Conservation (phyloP, 2,113 vertebrate genomes). For the Numida meleagris region DNA sequence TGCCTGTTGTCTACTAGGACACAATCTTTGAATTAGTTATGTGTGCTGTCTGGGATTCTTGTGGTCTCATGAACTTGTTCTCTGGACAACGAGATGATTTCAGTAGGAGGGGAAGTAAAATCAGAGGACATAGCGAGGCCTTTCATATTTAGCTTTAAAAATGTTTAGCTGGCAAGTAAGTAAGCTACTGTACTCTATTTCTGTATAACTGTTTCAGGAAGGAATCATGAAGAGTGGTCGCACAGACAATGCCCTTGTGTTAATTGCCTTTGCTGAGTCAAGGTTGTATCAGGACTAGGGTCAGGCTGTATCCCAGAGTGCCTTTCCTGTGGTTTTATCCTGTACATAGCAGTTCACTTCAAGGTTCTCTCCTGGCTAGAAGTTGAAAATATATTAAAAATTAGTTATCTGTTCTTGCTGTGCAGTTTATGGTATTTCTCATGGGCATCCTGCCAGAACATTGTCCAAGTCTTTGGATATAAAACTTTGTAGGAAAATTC, state of each 20-base stretch:
- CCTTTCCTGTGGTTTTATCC: not conserved
- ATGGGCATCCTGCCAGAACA: not conserved
- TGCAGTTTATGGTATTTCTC: not conserved
- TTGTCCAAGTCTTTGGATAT: not conserved
- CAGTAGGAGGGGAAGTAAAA: not conserved
- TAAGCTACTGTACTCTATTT: not conserved
- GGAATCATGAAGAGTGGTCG: not conserved
- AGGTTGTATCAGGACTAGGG: not conserved
- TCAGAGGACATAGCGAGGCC: not conserved
- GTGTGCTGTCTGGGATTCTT: not conserved
- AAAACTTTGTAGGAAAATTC: not conserved
- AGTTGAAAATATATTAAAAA: not conserved
- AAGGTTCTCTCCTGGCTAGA: not conserved
- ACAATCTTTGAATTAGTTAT: not conserved
- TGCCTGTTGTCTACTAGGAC: not conserved
- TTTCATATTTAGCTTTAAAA: not conserved
- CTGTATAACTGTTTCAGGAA: not conserved
- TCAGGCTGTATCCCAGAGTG: not conserved
- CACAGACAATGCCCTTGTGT: not conserved
- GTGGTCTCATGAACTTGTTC: not conserved
- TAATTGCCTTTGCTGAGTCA: not conserved
- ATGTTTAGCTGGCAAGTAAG: not conserved
- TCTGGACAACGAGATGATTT: accelerated
- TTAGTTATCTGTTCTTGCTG: not conserved
- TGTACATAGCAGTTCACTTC: not conserved